Conservation (phyloP, 1,140 invertebrate species). For the Triops cancriformis region DNA sequence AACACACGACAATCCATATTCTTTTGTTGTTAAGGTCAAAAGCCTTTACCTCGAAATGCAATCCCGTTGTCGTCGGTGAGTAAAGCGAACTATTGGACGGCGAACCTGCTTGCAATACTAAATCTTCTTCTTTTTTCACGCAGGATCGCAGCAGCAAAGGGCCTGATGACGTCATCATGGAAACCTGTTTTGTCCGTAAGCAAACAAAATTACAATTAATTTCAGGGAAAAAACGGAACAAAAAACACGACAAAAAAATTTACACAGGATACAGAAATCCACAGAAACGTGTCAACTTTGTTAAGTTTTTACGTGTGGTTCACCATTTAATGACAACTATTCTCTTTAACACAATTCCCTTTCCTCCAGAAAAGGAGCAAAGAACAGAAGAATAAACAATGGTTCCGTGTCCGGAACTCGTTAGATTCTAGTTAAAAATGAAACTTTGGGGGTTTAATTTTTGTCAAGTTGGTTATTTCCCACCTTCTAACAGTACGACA, state of each 20-base stretch:
- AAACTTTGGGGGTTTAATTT: no score
- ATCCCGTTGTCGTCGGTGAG: constrained; percentile 47
- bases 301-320: no score
- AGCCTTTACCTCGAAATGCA: constrained; percentile 36
- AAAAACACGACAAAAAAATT: no score
- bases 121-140: constrained; percentile 49
- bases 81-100: constrained; percentile 46
- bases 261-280: no score
- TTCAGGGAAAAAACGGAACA: background rate
- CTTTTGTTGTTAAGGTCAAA: background rate
- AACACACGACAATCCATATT: background rate
- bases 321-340: no score
- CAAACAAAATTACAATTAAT: background rate
- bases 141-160: constrained; percentile 28
- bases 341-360: no score
- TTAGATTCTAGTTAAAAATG: no score
- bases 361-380: no score
- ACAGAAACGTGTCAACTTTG: no score
- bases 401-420: no score
- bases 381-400: no score
- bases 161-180: constrained; percentile 27
- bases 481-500: background rate
- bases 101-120: constrained; percentile 43
- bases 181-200: background rate
- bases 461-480: no score